Evolutionary conservation across 2,888 invertebrate species (phyloP).

Genomic region (Odontocerum albicorne): DNA sequence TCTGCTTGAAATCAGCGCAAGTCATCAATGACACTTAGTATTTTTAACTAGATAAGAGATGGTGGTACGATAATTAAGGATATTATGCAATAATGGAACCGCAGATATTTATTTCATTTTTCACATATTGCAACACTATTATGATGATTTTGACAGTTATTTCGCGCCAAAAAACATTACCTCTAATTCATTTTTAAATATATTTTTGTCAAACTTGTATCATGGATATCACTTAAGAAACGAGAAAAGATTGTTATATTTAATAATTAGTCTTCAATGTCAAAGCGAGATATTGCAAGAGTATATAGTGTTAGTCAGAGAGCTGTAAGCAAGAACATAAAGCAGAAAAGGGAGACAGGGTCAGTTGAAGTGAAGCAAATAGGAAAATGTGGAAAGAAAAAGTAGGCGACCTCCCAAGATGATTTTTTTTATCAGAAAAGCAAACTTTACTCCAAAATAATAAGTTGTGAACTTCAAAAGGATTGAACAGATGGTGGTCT

Average conservation of each 20-base stretch:
- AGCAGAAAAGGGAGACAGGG: constrained; percentile 9
- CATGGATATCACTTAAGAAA: constrained; percentile 2
- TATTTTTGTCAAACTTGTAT: not conserved
- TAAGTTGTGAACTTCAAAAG: not conserved
- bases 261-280: constrained; percentile 17
- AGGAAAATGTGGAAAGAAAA: constrained; percentile 4
- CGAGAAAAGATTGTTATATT: constrained; percentile 7
- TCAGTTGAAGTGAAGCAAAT: constrained; percentile 5
- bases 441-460: constrained; percentile 1
- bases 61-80: too few species aligned
- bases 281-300: constrained; percentile 15
- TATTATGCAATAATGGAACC: too few species aligned
- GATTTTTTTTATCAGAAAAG: constrained; percentile 1
- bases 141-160: too few species aligned
- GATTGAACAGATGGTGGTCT: not conserved
- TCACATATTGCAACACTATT: too few species aligned
- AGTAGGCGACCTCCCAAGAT: too few species aligned
- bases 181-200: too few species aligned
- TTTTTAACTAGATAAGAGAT: too few species aligned
- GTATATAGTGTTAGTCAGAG: constrained; percentile 5
- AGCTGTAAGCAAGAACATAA: constrained; percentile 18
- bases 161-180: too few species aligned
- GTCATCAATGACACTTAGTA: too few species aligned
- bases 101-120: too few species aligned
- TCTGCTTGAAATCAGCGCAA: too few species aligned